Conservation (phyloP, 2,888 invertebrate species). For the Trisateles emortualis region DNA sequence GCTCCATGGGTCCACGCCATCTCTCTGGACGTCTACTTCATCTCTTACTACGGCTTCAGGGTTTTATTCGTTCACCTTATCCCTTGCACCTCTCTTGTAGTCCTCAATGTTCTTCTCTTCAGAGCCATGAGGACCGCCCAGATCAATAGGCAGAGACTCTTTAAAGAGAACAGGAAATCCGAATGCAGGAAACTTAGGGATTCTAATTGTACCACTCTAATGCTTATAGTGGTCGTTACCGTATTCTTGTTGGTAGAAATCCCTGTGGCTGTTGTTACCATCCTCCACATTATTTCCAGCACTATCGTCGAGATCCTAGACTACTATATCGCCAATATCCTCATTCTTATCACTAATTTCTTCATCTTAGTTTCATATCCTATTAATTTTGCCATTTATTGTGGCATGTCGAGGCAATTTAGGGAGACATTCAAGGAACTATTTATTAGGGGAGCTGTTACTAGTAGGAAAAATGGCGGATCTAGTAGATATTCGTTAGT, state of each 20-base stretch:
- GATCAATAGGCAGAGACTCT: slow-evolving; percentile 91
- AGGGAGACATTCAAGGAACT: slow-evolving; percentile 96
- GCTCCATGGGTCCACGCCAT: slow-evolving; percentile 91
- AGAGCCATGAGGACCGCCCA: slow-evolving; percentile 95
- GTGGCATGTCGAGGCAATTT: slow-evolving; percentile 98
- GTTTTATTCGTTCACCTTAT: slow-evolving; percentile 96
- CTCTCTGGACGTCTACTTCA: slow-evolving; percentile 92
- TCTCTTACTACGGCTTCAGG: slow-evolving; percentile 93
- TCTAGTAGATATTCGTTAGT: slow-evolving; percentile 93
- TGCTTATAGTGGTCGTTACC: slow-evolving; percentile 95
- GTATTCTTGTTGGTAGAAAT: slow-evolving; percentile 94
- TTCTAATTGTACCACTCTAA: slow-evolving; percentile 94
- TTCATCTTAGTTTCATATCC: slow-evolving; percentile 96
- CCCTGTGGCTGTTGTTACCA: slow-evolving; percentile 93
- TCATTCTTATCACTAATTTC: slow-evolving; percentile 95
- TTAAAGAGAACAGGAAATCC: slow-evolving; percentile 91
- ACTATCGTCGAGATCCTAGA: slow-evolving; percentile 91
- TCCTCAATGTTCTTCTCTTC: slow-evolving; percentile 95
- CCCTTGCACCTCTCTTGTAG: slow-evolving; percentile 95
- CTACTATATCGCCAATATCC: slow-evolving; percentile 92
- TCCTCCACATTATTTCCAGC: slow-evolving; percentile 93
- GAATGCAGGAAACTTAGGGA: slow-evolving; percentile 93
- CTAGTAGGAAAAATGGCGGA: slow-evolving; percentile 89
- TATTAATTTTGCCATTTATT: slow-evolving; percentile 98
- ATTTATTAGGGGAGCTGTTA: slow-evolving; percentile 89